Base-by-base conservation (phyloP, 2,888 invertebrate genomes). In the Lepidocyrtoides sp. region DNA sequence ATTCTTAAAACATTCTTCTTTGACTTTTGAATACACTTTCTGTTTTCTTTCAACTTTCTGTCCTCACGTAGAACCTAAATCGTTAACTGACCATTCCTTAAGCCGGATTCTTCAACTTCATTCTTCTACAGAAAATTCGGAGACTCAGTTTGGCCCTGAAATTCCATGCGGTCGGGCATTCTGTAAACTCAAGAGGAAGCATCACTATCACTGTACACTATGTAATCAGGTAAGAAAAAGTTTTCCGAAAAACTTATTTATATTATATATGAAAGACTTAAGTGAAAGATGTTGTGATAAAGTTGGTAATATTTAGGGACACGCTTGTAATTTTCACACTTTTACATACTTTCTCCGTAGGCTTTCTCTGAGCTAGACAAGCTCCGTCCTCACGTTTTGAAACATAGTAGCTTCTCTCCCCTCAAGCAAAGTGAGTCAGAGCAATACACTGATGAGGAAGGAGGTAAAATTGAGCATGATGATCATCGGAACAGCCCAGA, bases 151-250 rank as follows among this genome's bases (percentile, higher is more conserved):
- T 94, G 96, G 97, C 0, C 96, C 96, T 0, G 97, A 97, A 92
- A 95, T 96, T 88, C 96, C 96, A 83, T 98, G 98, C 95, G 97
- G 97, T 83, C 96, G 97, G 23, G 97, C 97, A 3, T 97, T 97
- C 95, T 98, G 98, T 95, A 98, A 97, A 95, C 96, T 97, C 93
- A 97, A 97, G 95, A 96, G 97, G 91, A 97, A 97, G 94, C 97
- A 97, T 93, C 97, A 98, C 94, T 97, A 97, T 94, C 98, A 98
- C 95, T 98, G 98, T 95, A 97, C 97, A 94, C 96, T 97, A 77
- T 98, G 98, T 95, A 97, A 97, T 95, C 97, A 97, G 95, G 96
- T 96, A 95, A 92, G 36, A 4, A 36, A 4, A 36, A 7, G 36
- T 7, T 36, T 36, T 36, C n/a, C n/a, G n/a, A n/a, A n/a, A n/a